These are phyloP conservation scores for Pyrochroa serraticornis DNA, from an alignment of 2,888 invertebrate genomes.

Conservation along the genomic window DNA sequence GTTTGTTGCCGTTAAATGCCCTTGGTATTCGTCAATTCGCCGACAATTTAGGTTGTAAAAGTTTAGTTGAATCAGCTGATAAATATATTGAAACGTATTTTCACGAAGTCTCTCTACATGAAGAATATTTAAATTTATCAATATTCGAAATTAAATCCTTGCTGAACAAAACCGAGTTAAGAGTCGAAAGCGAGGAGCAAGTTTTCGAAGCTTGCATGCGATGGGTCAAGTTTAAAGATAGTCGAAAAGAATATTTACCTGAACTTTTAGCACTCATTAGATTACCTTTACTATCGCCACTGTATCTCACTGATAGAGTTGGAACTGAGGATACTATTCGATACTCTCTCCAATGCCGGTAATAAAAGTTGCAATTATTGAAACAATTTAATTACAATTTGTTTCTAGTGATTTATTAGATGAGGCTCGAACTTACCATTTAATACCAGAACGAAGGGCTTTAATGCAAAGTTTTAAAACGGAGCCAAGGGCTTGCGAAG, in stretches of 20 bases:
- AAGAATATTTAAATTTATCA: constrained; percentile 74
- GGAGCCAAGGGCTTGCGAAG: constrained; percentile 75
- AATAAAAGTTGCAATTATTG: constrained; percentile 26
- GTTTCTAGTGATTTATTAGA: constrained; percentile 75
- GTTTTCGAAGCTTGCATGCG: constrained; percentile 84
- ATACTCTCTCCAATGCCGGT: constrained; percentile 79
- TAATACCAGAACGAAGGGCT: constrained; percentile 84
- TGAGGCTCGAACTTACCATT: constrained; percentile 86
- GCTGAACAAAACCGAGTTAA: constrained; percentile 76
- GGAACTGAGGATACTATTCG: constrained; percentile 79
- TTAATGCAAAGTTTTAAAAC: constrained; percentile 78
- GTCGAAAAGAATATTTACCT: constrained; percentile 66
- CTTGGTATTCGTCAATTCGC: constrained; percentile 81
- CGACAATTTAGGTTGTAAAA: constrained; percentile 74
- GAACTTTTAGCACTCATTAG: constrained; percentile 77
- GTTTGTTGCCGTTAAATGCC: constrained; percentile 82
- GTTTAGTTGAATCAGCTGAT: constrained; percentile 75
- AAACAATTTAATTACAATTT: constrained; percentile 8
- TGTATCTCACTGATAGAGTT: constrained; percentile 81
- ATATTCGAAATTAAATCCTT: constrained; percentile 71
- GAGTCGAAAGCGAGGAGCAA: constrained; percentile 78
- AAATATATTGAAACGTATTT: constrained; percentile 83
- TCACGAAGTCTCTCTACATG: constrained; percentile 74
- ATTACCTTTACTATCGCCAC: constrained; percentile 79
- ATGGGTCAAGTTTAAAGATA: constrained; percentile 75